A percentile compares a stretch with the other conserved stretches of the same genome.
Conservation (phyloP, 2,797 vertebrate genomes). For the Sternotherus odoratus region DNA sequence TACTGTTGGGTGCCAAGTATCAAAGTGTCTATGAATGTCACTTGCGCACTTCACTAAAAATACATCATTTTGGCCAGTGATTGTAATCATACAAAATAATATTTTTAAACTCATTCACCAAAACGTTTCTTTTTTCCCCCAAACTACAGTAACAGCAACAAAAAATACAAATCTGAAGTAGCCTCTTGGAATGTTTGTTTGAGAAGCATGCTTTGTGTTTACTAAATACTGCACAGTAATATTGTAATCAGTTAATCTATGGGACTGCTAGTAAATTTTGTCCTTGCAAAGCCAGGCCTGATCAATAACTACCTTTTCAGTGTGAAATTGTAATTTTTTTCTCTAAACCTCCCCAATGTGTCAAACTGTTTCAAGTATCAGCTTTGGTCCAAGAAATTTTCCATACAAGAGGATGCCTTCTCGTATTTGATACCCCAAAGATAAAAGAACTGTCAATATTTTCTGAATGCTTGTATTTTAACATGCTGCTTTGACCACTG, state of each 20-base stretch:
- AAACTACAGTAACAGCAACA: conserved; percentile 21
- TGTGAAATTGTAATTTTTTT: conserved; percentile 23
- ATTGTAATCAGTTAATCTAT: conserved; percentile 52
- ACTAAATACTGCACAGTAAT: conserved; percentile 15
- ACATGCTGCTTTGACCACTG: neutral
- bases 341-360: conserved; percentile 8
- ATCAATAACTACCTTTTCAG: neutral
- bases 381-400: conserved; percentile 27
- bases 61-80: neutral
- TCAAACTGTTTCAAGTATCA: conserved; percentile 53
- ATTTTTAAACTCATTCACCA: neutral
- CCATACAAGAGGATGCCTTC: conserved; percentile 37
- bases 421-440: conserved; percentile 63
- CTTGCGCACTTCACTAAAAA: neutral
- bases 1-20: neutral
- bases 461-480: conserved; percentile 53
- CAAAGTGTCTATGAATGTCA: neutral
- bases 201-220: conserved; percentile 12
- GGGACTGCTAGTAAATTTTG: conserved; percentile 38
- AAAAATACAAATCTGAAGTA: rapidly evolving
- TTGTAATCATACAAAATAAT: neutral
- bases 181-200: conserved; percentile 12
- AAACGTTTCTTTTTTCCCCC: neutral
- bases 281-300: conserved; percentile 20
- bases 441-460: conserved; percentile 36